Evolutionary conservation across 2,797 vertebrate species (phyloP).

Genomic region (Tenualosa thibaudeaui): DNA sequence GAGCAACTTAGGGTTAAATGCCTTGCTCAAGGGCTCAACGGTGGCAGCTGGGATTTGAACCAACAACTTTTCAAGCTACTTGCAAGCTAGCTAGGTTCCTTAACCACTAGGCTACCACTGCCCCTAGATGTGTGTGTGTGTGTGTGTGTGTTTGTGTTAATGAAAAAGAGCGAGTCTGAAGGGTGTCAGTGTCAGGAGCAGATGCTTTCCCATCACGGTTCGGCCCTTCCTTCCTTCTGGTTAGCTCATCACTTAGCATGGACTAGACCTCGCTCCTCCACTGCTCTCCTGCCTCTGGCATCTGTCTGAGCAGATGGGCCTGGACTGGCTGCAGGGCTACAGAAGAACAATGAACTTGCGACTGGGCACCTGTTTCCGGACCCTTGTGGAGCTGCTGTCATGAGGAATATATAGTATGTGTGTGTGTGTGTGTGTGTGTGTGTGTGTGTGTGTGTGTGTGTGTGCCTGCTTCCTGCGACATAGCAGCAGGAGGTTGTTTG

Average conservation of each 20-base stretch:
- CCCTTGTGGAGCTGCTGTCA: slow-evolving; percentile 8
- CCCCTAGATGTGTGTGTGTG: neutral
- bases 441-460: slow-evolving; percentile 33
- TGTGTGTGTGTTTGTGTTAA: too few relatives aligned
- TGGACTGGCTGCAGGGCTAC: neutral
- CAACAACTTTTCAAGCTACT: too few relatives aligned
- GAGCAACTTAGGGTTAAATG: too few relatives aligned
- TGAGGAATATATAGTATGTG: slow-evolving; percentile 44
- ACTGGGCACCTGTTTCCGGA: slow-evolving; percentile 74
- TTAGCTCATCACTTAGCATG: neutral
- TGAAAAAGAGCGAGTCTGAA: too few relatives aligned
- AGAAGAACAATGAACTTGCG: neutral
- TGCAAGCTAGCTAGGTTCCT: too few relatives aligned
- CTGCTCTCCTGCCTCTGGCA: neutral
- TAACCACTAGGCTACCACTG: too few relatives aligned
- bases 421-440: slow-evolving; percentile 33
- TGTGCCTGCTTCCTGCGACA: slow-evolving; percentile 25
- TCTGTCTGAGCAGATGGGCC: neutral
- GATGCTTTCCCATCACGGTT: neutral
- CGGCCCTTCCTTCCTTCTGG: neutral
- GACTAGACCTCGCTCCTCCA: neutral
- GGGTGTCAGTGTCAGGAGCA: neutral
- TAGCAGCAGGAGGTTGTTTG: slow-evolving; percentile 22
- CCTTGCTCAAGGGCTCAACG: too few relatives aligned
- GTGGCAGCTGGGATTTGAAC: too few relatives aligned